A percentile compares a stretch with the other conserved stretches of the same genome.
phyloP scores from a whole-genome alignment of 1,140 invertebrate species.

The Lysiphlebus fabarum region DNA sequence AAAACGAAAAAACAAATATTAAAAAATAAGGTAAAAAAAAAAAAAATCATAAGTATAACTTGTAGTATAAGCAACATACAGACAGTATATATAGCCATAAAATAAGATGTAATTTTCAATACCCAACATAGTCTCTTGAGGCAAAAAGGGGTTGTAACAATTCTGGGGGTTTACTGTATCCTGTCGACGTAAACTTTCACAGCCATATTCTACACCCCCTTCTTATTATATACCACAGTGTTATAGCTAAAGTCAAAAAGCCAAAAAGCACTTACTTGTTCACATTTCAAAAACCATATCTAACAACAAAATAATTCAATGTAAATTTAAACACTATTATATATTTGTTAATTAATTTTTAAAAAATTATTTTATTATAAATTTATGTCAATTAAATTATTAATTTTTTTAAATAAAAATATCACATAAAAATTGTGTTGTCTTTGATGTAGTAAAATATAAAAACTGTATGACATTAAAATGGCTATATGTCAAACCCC shows the following conservation, averaged over 20 bases:
- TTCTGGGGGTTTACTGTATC: constrained; percentile 49
- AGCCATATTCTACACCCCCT: constrained; percentile 40
- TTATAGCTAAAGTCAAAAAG: neutral
- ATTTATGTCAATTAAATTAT: too few species aligned
- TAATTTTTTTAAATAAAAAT: too few species aligned
- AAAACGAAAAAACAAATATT: too few species aligned
- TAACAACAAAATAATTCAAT: too few species aligned
- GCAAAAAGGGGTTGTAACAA: constrained; percentile 44
- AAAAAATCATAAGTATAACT: neutral
- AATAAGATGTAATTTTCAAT: constrained; percentile 56
- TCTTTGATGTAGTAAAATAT: constrained; percentile 21
- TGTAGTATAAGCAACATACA: too few species aligned
- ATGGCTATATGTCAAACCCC: constrained; percentile 26
- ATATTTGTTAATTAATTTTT: too few species aligned
- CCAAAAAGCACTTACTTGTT: too few species aligned
- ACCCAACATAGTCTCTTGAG: constrained; percentile 47
- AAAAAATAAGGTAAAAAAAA: too few species aligned
- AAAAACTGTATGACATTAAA: constrained; percentile 32
- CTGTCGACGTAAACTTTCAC: constrained; percentile 54
- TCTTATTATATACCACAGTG: constrained; percentile 22
- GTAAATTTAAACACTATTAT: too few species aligned
- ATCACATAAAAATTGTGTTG: neutral
- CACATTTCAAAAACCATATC: neutral
- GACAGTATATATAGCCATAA: constrained; percentile 21
- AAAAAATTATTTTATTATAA: too few species aligned